Percentiles rank a stretch among this genome's conserved stretches.
phyloP scores from a whole-genome alignment of 2,797 vertebrate genomes.

The Diplodus puntazzo region DNA sequence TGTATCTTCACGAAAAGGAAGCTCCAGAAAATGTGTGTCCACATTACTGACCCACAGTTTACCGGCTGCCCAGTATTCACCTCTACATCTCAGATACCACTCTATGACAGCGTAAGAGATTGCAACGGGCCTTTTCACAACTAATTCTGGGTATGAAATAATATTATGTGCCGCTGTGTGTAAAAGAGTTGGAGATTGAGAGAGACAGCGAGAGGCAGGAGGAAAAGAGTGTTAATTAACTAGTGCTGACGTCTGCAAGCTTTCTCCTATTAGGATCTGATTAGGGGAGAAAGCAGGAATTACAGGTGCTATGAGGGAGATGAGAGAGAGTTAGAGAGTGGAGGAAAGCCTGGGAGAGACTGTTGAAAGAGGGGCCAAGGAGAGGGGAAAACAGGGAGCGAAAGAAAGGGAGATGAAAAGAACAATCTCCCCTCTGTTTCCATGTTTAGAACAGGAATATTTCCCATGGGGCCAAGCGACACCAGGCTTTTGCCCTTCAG shows the following conservation, averaged over 20 bases:
- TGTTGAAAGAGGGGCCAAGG: not conserved
- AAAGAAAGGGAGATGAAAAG: conserved; percentile 47
- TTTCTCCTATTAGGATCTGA: conserved; percentile 71
- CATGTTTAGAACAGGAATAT: conserved; percentile 65
- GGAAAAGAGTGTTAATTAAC: conserved; percentile 63
- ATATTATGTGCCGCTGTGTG: not conserved
- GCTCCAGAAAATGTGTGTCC: conserved; percentile 10
- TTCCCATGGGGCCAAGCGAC: conserved; percentile 59
- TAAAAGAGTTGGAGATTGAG: conserved; percentile 10
- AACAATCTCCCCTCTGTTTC: conserved; percentile 60
- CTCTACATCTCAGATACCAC: conserved; percentile 18
- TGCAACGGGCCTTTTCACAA: conserved; percentile 9
- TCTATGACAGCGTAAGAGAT: conserved; percentile 11
- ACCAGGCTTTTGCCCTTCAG: conserved; percentile 68
- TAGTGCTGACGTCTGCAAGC: conserved; percentile 71
- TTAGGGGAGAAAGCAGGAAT: conserved; percentile 51
- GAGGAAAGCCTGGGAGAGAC: not conserved
- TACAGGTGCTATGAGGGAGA: conserved; percentile 60
- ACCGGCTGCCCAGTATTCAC: not conserved
- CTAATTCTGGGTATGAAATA: conserved; percentile 34
- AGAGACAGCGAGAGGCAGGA: conserved; percentile 23
- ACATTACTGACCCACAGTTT: conserved; percentile 6
- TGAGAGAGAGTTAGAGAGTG: conserved; percentile 25
- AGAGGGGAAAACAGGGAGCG: conserved; percentile 28
- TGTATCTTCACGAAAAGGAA: conserved; percentile 9